phyloP scores from a whole-genome alignment of 2,113 vertebrate species.

The Spea multiplicata region DNA sequence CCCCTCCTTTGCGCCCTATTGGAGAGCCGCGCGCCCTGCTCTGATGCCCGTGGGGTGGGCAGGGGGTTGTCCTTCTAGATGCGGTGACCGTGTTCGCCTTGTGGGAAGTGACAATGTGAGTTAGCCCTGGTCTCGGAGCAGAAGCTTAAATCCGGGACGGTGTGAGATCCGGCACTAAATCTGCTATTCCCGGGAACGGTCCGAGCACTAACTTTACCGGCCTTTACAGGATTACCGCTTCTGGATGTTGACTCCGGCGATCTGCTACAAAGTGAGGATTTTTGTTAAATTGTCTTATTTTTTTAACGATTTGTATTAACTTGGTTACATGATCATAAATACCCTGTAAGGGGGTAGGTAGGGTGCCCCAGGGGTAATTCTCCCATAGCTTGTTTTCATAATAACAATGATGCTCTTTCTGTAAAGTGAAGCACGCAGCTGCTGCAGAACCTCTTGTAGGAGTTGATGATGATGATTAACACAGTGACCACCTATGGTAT shows the following conservation, averaged over 20 bases:
- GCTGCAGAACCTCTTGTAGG: neutral
- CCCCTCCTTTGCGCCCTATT: neutral
- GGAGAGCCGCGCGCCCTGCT: neutral
- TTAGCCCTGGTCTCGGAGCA: neutral
- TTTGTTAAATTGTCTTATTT: neutral
- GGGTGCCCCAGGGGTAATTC: no score
- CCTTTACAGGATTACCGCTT: neutral
- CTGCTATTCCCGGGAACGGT: neutral
- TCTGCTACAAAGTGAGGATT: conserved; percentile 11
- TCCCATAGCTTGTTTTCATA: no score
- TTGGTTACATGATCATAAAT: neutral
- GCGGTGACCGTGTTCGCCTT: conserved; percentile 3
- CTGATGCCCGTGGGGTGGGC: conserved; percentile 22
- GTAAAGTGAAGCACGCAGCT: neutral
- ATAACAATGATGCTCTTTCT: no score
- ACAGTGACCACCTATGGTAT: no score
- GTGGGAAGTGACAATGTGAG: neutral
- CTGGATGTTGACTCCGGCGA: neutral
- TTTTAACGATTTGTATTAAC: conserved; percentile 7
- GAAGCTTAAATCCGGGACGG: neutral
- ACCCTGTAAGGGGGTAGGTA: neutral
- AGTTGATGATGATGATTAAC: no score
- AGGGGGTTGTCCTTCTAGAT: conserved; percentile 22
- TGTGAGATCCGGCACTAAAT: conserved; percentile 6
- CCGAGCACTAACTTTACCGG: no score